Evolutionary conservation across 2,113 vertebrate genomes (phyloP).

Genomic region (Lepisosteus oculatus): DNA sequence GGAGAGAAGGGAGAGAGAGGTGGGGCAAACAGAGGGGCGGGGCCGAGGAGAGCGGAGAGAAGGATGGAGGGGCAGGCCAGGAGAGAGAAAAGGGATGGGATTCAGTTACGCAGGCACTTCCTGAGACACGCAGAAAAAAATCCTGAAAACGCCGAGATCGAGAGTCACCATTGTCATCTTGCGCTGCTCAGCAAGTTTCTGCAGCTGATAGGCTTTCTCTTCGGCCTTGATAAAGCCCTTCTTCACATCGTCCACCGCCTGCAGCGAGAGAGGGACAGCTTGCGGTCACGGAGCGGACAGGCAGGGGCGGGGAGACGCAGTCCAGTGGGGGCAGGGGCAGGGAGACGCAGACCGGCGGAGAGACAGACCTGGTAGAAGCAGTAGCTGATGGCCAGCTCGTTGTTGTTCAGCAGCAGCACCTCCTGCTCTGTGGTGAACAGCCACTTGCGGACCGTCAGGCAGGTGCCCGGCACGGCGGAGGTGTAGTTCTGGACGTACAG

Average conservation of each 20-base stretch:
- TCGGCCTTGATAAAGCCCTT: conserved; percentile 94
- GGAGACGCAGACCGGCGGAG: not conserved
- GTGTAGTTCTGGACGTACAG: conserved; percentile 97
- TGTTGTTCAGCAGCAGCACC: conserved; percentile 81
- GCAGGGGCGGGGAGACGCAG: not conserved
- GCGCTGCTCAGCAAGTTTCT: conserved; percentile 92
- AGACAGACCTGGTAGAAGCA: conserved; percentile 89
- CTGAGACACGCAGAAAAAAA: no score
- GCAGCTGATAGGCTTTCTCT: conserved; percentile 94
- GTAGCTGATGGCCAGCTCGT: conserved; percentile 86
- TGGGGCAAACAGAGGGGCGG: not conserved
- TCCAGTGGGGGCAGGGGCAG: not conserved
- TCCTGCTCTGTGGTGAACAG: conserved; percentile 93
- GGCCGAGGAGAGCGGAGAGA: not conserved
- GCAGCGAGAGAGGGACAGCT: conserved; percentile 17
- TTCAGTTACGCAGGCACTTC: not conserved
- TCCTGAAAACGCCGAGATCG: no score
- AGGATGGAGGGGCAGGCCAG: not conserved
- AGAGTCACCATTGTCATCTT: conserved; percentile 92
- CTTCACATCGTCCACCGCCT: conserved; percentile 95
- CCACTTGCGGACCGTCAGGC: conserved; percentile 91
- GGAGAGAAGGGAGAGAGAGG: no score
- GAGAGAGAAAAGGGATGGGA: not conserved
- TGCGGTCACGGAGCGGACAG: not conserved
- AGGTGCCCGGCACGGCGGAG: conserved; percentile 89